Conservation (phyloP, 1,140 invertebrate genomes). For the Galleria mellonella region DNA sequence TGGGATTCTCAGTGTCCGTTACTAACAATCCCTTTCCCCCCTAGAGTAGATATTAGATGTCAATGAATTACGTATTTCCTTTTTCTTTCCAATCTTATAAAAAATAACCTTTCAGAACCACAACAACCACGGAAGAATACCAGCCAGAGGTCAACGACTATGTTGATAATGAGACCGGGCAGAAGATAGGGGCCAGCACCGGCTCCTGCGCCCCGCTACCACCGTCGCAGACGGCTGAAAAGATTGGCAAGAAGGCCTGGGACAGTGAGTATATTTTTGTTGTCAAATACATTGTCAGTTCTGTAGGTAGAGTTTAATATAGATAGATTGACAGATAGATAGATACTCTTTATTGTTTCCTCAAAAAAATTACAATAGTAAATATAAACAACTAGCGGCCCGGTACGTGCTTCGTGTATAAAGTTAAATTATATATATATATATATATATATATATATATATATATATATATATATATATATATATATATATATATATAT, state of each 20-base stretch:
- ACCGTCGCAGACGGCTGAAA: slow-evolving; percentile 12
- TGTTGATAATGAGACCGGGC: slow-evolving; percentile 1
- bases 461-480: too few relatives aligned
- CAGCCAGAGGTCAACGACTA: slow-evolving; percentile 19
- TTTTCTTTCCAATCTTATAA: neutral
- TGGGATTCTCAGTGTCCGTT: too few relatives aligned
- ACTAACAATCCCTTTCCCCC: too few relatives aligned
- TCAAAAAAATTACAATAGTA: neutral
- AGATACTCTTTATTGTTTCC: too few relatives aligned
- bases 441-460: neutral
- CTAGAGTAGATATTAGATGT: too few relatives aligned
- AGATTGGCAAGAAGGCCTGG: slow-evolving; percentile 34
- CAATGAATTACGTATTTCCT: too few relatives aligned
- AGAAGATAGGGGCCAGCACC: neutral
- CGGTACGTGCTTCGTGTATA: neutral
- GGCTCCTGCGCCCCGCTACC: slow-evolving; percentile 17
- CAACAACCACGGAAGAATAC: slow-evolving; percentile 13
- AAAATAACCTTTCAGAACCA: slow-evolving; percentile 12
- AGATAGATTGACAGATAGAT: too few relatives aligned
- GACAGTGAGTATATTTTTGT: slow-evolving; percentile 23
- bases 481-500: too few relatives aligned
- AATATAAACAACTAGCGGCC: neutral
- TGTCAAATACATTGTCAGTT: too few relatives aligned
- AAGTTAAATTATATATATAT: neutral
- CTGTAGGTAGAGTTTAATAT: too few relatives aligned